These are phyloP conservation scores for Calidris pugnax DNA, from an alignment of 2,113 vertebrate species.

Conservation along the genomic window DNA sequence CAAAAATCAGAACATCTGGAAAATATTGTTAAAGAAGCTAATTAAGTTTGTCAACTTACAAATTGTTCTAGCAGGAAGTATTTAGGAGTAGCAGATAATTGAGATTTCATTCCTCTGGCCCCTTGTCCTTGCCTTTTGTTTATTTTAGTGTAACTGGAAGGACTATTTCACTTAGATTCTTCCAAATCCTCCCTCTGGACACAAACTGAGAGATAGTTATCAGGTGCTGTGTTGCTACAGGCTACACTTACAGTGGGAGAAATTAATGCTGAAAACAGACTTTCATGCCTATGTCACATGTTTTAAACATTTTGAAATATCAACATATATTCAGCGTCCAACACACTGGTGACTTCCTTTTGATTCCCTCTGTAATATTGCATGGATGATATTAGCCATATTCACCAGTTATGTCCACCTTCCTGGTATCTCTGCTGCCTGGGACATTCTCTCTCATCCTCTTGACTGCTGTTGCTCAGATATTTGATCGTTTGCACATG, in stretches of 20 bases:
- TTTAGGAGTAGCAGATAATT: conserved; percentile 72
- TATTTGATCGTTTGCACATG: neutral
- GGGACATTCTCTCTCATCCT: neutral
- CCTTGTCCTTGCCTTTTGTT: conserved; percentile 60
- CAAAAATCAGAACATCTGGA: conserved; percentile 74
- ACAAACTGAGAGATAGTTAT: neutral
- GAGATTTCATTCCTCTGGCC: conserved; percentile 71
- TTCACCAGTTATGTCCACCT: neutral
- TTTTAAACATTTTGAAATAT: neutral
- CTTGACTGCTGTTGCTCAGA: neutral
- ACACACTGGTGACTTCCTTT: neutral
- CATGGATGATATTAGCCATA: neutral
- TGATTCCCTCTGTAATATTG: neutral
- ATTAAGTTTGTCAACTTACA: conserved; percentile 78
- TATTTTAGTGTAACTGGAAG: conserved; percentile 26
- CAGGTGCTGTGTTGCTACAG: neutral
- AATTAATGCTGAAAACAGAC: neutral
- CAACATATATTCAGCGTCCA: neutral
- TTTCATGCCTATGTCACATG: neutral
- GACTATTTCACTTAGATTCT: neutral
- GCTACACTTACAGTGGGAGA: neutral
- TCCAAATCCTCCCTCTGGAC: neutral
- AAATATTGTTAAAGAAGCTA: conserved; percentile 76
- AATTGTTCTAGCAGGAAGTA: conserved; percentile 76
- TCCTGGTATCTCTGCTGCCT: neutral